Conservation (phyloP, 2,113 vertebrate species). For the Festucalex cinctus region DNA sequence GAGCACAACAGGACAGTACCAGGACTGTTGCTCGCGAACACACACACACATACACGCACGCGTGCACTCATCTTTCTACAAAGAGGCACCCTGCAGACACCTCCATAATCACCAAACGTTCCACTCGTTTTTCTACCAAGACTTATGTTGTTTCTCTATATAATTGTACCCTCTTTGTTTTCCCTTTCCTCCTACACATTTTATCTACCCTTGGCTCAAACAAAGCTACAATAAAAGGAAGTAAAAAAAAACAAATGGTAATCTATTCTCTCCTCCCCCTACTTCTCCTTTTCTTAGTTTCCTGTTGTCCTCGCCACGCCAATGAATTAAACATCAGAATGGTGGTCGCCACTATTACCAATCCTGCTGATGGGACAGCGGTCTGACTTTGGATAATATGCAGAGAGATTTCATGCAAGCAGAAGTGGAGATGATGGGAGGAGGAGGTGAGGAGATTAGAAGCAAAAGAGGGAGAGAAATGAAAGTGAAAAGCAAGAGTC, state of each 20-base stretch:
- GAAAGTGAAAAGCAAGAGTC: constrained; percentile 18
- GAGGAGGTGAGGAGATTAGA: constrained; percentile 18
- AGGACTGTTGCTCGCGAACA: constrained; percentile 6
- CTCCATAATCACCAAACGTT: constrained; percentile 33
- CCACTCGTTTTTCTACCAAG: constrained; percentile 11
- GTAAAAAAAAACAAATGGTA: constrained; percentile 34
- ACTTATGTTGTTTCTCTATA: constrained; percentile 13
- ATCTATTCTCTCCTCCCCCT: constrained; percentile 10
- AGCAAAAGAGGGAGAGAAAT: constrained; percentile 1
- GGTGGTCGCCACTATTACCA: constrained; percentile 2
- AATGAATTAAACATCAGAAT: constrained; percentile 56
- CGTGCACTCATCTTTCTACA: neutral
- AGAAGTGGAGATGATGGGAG: constrained; percentile 11
- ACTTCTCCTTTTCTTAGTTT: constrained; percentile 36
- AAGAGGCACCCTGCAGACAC: constrained; percentile 41
- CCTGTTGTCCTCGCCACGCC: constrained; percentile 39
- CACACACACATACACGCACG: constrained; percentile 18
- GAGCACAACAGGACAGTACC: constrained; percentile 43
- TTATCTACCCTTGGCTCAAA: constrained; percentile 26
- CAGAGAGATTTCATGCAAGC: constrained; percentile 16
- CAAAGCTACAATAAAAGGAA: constrained; percentile 19
- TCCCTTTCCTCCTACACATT: constrained; percentile 28
- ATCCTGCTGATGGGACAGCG: constrained; percentile 22
- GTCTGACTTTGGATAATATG: constrained; percentile 26
- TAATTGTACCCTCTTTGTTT: constrained; percentile 27